A percentile compares a stretch with the other conserved stretches of the same genome.
phyloP scores from a whole-genome alignment of 2,113 vertebrate species.

The Stegostoma tigrinum region DNA sequence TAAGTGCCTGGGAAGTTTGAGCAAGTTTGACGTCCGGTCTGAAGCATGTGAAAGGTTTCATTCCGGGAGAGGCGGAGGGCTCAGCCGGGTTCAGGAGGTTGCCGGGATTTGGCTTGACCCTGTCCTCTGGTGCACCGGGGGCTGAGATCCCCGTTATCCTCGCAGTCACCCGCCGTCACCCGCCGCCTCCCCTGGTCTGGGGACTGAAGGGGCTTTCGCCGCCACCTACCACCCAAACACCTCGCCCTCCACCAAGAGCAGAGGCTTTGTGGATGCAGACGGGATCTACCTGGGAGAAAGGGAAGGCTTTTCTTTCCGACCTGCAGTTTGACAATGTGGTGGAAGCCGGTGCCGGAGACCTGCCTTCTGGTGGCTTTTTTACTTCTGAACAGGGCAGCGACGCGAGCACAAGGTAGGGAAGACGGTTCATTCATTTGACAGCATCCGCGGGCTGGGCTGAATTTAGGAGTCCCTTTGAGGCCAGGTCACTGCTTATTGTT shows the following conservation, averaged over 20 bases:
- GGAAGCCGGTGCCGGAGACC: not conserved
- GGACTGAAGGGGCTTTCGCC: not conserved
- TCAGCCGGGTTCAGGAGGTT: not conserved
- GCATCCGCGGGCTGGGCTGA: not conserved
- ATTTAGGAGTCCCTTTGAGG: not conserved
- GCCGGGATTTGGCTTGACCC: too few species aligned
- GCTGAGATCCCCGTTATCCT: not conserved
- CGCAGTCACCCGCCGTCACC: not conserved
- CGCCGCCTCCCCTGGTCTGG: not conserved
- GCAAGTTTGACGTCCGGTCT: not conserved
- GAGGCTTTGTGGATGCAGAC: not conserved
- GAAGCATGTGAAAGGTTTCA: not conserved
- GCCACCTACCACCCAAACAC: not conserved
- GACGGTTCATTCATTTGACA: not conserved
- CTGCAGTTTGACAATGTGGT: slow-evolving; percentile 1
- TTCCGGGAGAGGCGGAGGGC: not conserved
- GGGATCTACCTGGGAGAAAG: not conserved
- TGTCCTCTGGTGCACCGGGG: not conserved
- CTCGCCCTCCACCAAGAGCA: not conserved
- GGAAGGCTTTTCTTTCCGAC: not conserved
- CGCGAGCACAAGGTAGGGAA: slow-evolving; percentile 28
- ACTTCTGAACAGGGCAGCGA: not conserved
- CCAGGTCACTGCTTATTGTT: not conserved
- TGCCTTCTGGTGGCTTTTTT: not conserved
- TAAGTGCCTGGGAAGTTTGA: not conserved